These are phyloP conservation scores for Isoperla grammatica DNA, from an alignment of 2,888 invertebrate genomes.

Conservation along the genomic window DNA sequence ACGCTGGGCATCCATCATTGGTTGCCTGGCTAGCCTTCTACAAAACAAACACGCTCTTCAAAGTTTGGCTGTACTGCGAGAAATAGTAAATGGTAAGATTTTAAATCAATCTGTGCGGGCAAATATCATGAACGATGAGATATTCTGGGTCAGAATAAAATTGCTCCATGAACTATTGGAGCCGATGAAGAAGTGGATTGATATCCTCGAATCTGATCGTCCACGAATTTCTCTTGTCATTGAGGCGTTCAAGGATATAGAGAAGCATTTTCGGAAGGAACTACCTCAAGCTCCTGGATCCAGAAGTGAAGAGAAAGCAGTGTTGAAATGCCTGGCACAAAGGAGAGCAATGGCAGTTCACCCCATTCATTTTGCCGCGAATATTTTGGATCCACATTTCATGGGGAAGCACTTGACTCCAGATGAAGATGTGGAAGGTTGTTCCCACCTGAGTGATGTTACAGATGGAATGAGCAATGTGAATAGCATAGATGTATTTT, in stretches of 20 bases:
- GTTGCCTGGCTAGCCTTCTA: background rate
- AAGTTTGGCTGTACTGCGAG: no score
- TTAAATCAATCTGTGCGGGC: no score
- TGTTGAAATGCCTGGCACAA: slow-evolving; percentile 29
- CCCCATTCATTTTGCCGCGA: slow-evolving; percentile 34
- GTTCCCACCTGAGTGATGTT: background rate
- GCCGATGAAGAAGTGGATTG: no score
- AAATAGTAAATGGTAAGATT: no score
- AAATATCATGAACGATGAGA: no score
- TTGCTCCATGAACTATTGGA: no score
- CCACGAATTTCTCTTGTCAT: background rate
- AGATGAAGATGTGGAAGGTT: background rate
- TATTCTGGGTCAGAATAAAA: no score
- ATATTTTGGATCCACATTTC: slow-evolving; percentile 33
- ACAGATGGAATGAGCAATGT: background rate
- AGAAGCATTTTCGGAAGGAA: background rate
- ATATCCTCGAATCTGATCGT: no score
- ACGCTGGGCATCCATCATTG: background rate
- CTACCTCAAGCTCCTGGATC: background rate
- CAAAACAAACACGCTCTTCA: no score
- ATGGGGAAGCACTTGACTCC: slow-evolving; percentile 25
- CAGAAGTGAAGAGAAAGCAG: slow-evolving; percentile 16
- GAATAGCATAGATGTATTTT: background rate
- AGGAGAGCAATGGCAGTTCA: slow-evolving; percentile 28
- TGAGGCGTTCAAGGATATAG: background rate